Evolutionary conservation across 2,888 invertebrate species (phyloP).

Genomic region (Marronus borbonicus): DNA sequence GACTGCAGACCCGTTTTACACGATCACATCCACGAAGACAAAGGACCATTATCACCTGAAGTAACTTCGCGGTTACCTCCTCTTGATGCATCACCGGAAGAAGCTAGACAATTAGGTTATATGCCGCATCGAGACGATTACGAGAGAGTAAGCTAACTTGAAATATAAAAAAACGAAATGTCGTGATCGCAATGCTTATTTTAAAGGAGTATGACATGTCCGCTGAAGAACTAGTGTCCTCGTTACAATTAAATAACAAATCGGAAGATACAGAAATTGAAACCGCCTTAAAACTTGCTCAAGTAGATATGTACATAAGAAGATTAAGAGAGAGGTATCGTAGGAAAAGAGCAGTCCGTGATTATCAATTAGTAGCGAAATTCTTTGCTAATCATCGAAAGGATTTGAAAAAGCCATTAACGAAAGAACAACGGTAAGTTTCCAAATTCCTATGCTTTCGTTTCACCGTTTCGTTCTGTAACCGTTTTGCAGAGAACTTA

Average conservation of each 20-base stretch:
- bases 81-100: constrained; percentile 85
- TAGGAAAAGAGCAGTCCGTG: constrained; percentile 90
- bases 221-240: constrained; percentile 92
- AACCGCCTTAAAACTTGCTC: constrained; percentile 89
- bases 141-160: constrained; percentile 79
- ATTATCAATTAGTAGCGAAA: constrained; percentile 90
- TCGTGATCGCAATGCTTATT: neutral
- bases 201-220: constrained; percentile 90
- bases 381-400: constrained; percentile 80
- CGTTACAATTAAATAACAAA: constrained; percentile 80
- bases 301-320: constrained; percentile 93
- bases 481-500: constrained; percentile 77
- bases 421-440: constrained; percentile 84
- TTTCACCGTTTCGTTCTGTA: too few relatives aligned
- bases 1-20: constrained; percentile 80
- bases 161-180: neutral
- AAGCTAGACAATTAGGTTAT: constrained; percentile 91
- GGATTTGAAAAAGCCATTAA: constrained; percentile 71
- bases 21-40: constrained; percentile 82
- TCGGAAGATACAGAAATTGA: constrained; percentile 93
- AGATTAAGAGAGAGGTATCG: constrained; percentile 88
- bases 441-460: neutral
- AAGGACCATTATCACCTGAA: constrained; percentile 84
- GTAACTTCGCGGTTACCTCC: constrained; percentile 83
- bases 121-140: constrained; percentile 97